These are phyloP conservation scores for Sipunculus nudus DNA, from an alignment of 2,888 invertebrate species.

Conservation along the genomic window DNA sequence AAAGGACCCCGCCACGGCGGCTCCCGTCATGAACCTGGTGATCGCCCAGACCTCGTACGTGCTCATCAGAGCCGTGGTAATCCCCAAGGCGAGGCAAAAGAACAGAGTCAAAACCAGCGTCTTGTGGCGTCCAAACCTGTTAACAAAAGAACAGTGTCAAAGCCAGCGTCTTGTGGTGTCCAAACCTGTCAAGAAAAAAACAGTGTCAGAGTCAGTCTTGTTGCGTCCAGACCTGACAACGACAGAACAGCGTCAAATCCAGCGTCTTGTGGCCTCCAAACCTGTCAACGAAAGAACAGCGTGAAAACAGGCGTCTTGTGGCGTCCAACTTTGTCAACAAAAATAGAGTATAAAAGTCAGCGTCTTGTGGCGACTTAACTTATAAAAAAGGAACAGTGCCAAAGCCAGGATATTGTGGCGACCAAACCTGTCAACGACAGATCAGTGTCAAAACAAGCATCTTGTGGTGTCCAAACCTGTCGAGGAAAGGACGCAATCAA, in stretches of 20 bases:
- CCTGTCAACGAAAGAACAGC: not conserved
- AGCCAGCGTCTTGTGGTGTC: not conserved
- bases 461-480: no score
- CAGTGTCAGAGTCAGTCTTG: no score
- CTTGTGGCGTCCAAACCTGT: conserved; percentile 16
- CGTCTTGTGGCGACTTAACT: no score
- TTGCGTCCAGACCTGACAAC: no score
- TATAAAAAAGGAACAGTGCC: conserved; percentile 9
- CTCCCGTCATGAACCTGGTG: conserved; percentile 9
- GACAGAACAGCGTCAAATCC: conserved; percentile 6
- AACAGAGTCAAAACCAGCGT: conserved; percentile 12
- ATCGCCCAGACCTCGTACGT: not conserved
- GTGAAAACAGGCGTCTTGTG: not conserved
- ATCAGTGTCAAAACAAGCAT: not conserved
- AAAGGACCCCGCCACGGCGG: conserved; percentile 21
- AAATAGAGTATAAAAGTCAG: no score
- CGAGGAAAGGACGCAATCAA: no score
- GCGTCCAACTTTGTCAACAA: no score
- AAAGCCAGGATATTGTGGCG: conserved; percentile 13
- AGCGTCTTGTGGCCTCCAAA: conserved; percentile 16
- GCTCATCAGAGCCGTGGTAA: conserved; percentile 7
- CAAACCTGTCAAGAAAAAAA: no score
- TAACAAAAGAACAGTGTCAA: no score
- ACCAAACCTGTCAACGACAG: conserved; percentile 6
- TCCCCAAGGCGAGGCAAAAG: conserved; percentile 8